phyloP scores from a whole-genome alignment of 2,113 vertebrate species.

The Stegostoma tigrinum region DNA sequence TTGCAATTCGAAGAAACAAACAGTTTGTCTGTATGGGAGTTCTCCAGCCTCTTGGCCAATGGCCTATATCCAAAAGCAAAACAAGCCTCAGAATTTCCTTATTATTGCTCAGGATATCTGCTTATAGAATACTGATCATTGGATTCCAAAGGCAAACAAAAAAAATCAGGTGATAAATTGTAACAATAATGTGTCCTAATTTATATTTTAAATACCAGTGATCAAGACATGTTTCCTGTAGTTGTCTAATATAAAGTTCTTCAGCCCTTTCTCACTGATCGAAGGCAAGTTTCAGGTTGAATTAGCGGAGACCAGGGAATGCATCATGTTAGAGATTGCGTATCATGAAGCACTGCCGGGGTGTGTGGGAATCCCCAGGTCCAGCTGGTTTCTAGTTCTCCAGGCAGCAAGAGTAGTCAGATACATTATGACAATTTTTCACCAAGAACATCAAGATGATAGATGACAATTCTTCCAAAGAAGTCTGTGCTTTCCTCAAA shows the following conservation, averaged over 20 bases:
- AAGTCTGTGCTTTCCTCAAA: slow-evolving; percentile 83
- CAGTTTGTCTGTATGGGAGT: background rate
- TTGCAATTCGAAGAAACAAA: background rate
- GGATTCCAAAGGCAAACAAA: background rate
- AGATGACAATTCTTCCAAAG: slow-evolving; percentile 86
- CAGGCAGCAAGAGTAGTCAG: background rate
- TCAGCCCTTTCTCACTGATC: background rate
- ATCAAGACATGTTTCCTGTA: background rate
- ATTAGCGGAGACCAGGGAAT: background rate
- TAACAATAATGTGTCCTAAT: background rate
- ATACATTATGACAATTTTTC: slow-evolving; percentile 48
- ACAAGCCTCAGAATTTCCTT: background rate
- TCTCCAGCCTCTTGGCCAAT: background rate
- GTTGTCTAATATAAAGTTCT: background rate
- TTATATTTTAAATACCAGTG: background rate
- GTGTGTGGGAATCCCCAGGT: background rate
- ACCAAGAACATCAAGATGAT: slow-evolving; percentile 78
- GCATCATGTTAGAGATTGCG: background rate
- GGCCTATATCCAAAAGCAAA: background rate
- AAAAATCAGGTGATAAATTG: background rate
- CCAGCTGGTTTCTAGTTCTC: background rate
- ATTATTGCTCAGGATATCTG: background rate
- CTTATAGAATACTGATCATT: background rate
- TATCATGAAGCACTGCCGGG: background rate
- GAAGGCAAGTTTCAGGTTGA: background rate